Evolutionary conservation across 2,113 vertebrate genomes (phyloP), one percentile per base, ranked within the genome.

Genomic region (Pyrgilauda ruficollis): DNA sequence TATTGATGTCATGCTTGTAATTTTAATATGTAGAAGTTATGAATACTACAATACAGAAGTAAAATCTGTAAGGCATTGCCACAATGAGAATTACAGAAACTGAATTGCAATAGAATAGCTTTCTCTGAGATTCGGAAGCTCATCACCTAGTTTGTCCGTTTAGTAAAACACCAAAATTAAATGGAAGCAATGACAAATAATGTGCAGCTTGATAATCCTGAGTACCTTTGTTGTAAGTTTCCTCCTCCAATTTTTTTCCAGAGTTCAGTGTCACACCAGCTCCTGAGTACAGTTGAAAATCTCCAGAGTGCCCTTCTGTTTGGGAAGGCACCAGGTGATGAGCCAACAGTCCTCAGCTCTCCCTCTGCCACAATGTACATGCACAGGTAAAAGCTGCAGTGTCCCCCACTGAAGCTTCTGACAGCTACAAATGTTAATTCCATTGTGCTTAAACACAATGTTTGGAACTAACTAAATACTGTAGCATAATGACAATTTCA

Each of bases 261-360:
- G 97, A 97, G 53, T 37, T 83, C 85, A 37, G 84, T 97, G 72
- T 98, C 98, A 1, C 94, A 97, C 50, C 96, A 96, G 66, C 96
- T 99, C 67, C 83, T 99, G 61, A 96, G 68, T 30, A 95, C 98
- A 35, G 97, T 98, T 56, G 98, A 98, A 73, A 98, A 97, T 44
- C 95, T 99, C 56, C 99, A 99, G 90, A 98, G 97, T 22, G 96
- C 98, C 76, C 97, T 99, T 69, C 97, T 99, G 56, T 97, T 97
- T 69, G 98, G 98, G 52, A 99, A 97, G 79, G 83, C 97, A 35
- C 96, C 98, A 0, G 86, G 98, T 53, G 95, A 95, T 50, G 98
- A 97, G 22, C 98, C 99, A 6, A 97, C 92, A 67, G 96, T 98
- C 12, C 96, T 99, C 61, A 97, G 82, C 27, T 94, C 98, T 66